These are phyloP conservation scores for Amblyornis subalaris DNA, from an alignment of 2,113 vertebrate species.

Conservation along the genomic window DNA sequence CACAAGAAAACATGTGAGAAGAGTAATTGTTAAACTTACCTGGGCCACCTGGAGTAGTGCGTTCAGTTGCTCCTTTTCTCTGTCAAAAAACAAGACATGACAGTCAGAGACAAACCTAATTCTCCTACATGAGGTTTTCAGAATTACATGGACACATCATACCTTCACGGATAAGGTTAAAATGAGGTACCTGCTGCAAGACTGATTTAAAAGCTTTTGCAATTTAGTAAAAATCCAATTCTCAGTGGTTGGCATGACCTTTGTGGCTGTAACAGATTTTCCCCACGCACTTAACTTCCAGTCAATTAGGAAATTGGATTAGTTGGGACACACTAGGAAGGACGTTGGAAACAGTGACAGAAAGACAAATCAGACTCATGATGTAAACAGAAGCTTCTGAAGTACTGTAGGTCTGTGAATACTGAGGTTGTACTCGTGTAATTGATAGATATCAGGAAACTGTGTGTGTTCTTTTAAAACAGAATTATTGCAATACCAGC, in stretches of 20 bases:
- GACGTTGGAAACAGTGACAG: not conserved
- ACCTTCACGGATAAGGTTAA: not conserved
- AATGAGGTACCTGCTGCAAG: not conserved
- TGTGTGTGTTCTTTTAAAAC: not conserved
- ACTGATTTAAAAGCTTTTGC: constrained; percentile 16
- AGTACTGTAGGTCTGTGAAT: not conserved
- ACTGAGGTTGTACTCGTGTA: not conserved
- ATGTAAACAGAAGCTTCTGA: not conserved
- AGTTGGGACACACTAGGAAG: not conserved
- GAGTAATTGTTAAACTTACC: constrained; percentile 24
- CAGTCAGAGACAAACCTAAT: not conserved
- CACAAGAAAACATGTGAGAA: not conserved
- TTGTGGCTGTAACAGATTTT: not conserved
- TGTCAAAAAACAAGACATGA: constrained; percentile 18
- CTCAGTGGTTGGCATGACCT: not conserved
- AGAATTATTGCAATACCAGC: not conserved
- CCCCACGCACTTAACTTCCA: not conserved
- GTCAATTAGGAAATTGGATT: constrained; percentile 27
- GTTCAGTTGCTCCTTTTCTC: constrained; percentile 60
- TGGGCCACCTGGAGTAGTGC: constrained; percentile 1
- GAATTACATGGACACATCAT: not conserved
- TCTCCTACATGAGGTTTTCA: not conserved
- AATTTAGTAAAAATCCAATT: constrained; percentile 21
- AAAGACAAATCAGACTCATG: not conserved
- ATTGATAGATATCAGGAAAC: not conserved